A percentile compares a stretch with the other conserved stretches of the same genome.
Evolutionary conservation across 2,113 vertebrate genomes (phyloP).

Genomic region (Phylloscopus trochilus): DNA sequence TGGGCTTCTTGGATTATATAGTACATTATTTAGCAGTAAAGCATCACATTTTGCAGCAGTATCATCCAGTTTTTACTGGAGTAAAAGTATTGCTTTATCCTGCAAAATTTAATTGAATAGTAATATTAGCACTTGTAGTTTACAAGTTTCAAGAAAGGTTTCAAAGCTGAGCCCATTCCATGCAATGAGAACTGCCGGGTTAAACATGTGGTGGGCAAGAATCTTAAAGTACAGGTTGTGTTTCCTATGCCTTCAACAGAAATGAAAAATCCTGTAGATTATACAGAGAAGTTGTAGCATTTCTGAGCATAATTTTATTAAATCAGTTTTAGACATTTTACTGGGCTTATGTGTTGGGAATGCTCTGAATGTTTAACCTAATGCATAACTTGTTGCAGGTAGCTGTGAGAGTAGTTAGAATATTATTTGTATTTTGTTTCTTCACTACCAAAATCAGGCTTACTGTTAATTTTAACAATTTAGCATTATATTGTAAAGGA

Average conservation of each 20-base stretch:
- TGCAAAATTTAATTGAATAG: not conserved
- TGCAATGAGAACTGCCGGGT: not conserved
- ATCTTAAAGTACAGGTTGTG: not conserved
- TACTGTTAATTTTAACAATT: not conserved
- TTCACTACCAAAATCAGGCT: not conserved
- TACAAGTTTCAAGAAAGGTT: not conserved
- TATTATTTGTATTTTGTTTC: fast-evolving
- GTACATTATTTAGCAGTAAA: not conserved
- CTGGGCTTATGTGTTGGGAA: not conserved
- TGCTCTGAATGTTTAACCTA: not conserved
- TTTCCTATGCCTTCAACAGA: not conserved
- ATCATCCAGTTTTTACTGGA: not conserved
- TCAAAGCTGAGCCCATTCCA: not conserved
- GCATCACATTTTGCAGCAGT: not conserved
- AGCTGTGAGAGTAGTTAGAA: not conserved
- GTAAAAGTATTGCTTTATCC: not conserved
- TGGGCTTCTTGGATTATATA: not conserved
- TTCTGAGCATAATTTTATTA: not conserved
- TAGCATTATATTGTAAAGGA: not conserved
- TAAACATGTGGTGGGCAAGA: not conserved
- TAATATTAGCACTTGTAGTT: not conserved
- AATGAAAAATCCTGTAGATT: not conserved
- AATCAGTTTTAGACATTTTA: not conserved
- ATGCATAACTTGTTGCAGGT: not conserved
- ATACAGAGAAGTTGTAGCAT: not conserved